Evolutionary conservation across 2,113 vertebrate genomes (phyloP), one percentile per base, ranked within the genome.

Genomic region (Psilopogon haemacephalus): DNA sequence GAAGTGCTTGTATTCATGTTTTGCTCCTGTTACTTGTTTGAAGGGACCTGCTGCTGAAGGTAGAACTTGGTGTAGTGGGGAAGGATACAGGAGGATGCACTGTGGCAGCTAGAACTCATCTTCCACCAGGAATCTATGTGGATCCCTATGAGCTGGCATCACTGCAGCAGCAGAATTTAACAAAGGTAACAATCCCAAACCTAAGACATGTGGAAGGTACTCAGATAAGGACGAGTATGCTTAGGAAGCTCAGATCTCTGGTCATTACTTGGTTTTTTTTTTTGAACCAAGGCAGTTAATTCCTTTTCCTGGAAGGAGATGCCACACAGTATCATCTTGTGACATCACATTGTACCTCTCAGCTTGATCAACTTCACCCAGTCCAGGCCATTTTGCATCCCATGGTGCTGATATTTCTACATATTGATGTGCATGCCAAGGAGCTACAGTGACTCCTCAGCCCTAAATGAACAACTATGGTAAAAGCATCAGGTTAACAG

Each of bases 61-160:
- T 98, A 20, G 95, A 98, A 54, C 96, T 98, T 52, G 95, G 94
- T 38, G 82, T 72, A 44, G 80, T 50, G 55, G 91, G 87, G 30
- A 84, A 97, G 70, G 73, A 89, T 23, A 92, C 96, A 59, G 92
- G 68, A 65, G 90, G 84, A 35, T 97, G 98, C 58, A 58, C 90
- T n/a, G 83, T 98, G 80, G 93, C 98, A 94, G 97, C 98, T 42
- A 94, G 97, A 69, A 89, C 97, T 50, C 95, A 2, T 26, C 97
- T 99, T 68, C 98, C 99, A 0, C 42, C 95, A 16, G 99, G 98
- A 72, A 84, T 99, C 90, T 99, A 98, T 10, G 95, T 99, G 95
- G 99, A 99, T 95, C 98, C 98, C 9, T 98, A 99, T 33, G 98
- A 99, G 95, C 95, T 99, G 84, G 97, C 97, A n/a, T 97, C 97